Conservation (phyloP, 1,140 invertebrate species). For the Drosophila parvula region DNA sequence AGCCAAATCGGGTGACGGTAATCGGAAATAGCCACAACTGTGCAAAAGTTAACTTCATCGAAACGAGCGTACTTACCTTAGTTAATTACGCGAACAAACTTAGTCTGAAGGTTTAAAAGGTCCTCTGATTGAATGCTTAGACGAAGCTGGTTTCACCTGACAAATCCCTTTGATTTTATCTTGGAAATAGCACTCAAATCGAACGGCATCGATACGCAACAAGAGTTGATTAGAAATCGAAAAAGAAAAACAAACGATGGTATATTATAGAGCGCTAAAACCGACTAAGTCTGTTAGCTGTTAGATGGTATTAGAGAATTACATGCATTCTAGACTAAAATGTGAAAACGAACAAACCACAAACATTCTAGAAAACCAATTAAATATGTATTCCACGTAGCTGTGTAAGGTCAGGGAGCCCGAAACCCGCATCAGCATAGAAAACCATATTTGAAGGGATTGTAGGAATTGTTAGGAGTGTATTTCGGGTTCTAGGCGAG, state of each 20-base stretch:
- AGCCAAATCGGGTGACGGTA: background rate
- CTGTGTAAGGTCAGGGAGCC: conserved; percentile 22
- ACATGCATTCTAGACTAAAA: conserved; percentile 42
- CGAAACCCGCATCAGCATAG: conserved; percentile 34
- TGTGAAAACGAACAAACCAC: conserved; percentile 23
- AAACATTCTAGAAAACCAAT: conserved; percentile 8
- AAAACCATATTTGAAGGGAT: conserved; percentile 33
- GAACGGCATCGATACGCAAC: conserved; percentile 16
- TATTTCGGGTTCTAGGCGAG: conserved; percentile 29
- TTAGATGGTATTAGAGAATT: conserved; percentile 67
- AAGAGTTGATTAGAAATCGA: conserved; percentile 11
- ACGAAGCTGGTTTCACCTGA: conserved; percentile 67
- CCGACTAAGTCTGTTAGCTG: conserved; percentile 76
- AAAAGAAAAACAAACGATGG: conserved; percentile 5
- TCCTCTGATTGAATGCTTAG: conserved; percentile 26
- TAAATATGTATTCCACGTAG: conserved; percentile 28
- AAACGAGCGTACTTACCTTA: conserved; percentile 22
- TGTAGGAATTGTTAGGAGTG: conserved; percentile 48
- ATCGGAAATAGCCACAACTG: conserved; percentile 5
- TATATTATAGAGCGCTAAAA: conserved; percentile 39
- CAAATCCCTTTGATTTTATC: conserved; percentile 35
- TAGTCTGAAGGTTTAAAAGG: conserved; percentile 31
- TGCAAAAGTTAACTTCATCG: conserved; percentile 39
- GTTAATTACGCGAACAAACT: conserved; percentile 19
- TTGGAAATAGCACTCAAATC: conserved; percentile 33